Evolutionary conservation across 2,888 invertebrate genomes (phyloP).

Genomic region (Melanophora roralis): DNA sequence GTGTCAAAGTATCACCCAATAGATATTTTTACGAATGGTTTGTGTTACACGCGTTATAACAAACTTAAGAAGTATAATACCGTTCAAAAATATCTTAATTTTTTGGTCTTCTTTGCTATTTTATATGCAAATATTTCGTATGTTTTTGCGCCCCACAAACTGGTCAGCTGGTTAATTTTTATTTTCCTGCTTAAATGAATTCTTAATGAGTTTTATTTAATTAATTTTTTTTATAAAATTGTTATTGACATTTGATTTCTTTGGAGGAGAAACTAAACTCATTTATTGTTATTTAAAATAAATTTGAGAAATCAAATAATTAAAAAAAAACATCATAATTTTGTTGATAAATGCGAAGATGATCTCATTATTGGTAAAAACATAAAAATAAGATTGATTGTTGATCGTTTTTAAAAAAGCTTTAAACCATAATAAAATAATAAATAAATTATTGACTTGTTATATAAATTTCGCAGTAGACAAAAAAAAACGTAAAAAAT

Average conservation of each 20-base stretch:
- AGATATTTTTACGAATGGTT: no score
- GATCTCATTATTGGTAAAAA: conserved; percentile 17
- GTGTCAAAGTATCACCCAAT: no score
- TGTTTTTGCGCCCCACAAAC: not conserved
- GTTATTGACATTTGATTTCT: not conserved
- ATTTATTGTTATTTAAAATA: conserved; percentile 12
- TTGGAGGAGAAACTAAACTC: no score
- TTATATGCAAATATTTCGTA: conserved; percentile 36
- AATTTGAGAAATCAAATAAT: not conserved
- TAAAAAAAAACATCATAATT: not conserved
- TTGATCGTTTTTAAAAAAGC: not conserved
- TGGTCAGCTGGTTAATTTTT: not conserved
- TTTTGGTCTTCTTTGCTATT: conserved; percentile 15
- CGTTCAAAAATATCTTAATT: not conserved
- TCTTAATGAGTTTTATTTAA: conserved; percentile 31
- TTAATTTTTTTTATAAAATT: no score
- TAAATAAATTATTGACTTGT: no score
- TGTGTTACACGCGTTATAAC: no score
- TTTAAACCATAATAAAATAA: no score
- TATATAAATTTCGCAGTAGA: not conserved
- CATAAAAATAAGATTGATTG: conserved; percentile 2
- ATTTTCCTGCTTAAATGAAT: conserved; percentile 19
- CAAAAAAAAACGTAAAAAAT: no score
- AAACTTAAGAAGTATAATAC: conserved; percentile 12
- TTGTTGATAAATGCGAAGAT: not conserved